These are phyloP conservation scores for Gortyna flavago DNA, from an alignment of 2,888 invertebrate species.

Conservation along the genomic window DNA sequence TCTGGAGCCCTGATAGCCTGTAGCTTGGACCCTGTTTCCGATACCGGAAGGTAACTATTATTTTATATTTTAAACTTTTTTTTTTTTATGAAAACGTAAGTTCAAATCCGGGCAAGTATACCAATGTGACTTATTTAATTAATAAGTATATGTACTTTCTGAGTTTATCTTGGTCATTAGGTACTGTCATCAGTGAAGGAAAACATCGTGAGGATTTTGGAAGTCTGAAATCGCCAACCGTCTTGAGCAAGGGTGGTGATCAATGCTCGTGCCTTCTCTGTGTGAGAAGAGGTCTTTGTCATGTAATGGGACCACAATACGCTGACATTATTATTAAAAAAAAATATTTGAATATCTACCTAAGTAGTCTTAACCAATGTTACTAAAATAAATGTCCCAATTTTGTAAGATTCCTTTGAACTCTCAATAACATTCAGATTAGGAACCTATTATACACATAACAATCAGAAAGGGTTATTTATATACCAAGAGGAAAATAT, in stretches of 20 bases:
- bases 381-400: background rate
- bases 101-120: background rate
- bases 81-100: no score
- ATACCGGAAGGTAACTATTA: no score
- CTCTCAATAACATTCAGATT: background rate
- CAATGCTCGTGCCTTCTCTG: background rate
- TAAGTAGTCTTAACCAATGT: background rate
- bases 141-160: no score
- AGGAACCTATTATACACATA: constrained; percentile 1
- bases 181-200: background rate
- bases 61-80: no score
- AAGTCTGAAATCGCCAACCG: background rate
- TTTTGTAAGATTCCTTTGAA: background rate
- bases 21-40: no score
- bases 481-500: constrained; percentile 8
- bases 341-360: background rate
- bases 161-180: background rate
- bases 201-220: background rate
- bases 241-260: background rate
- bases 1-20: no score
- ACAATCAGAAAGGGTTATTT: constrained; percentile 10
- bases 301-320: background rate
- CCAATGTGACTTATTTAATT: background rate
- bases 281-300: background rate
- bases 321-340: no score